Conservation (phyloP, 2,888 invertebrate genomes). For the Leuctra nigra region DNA sequence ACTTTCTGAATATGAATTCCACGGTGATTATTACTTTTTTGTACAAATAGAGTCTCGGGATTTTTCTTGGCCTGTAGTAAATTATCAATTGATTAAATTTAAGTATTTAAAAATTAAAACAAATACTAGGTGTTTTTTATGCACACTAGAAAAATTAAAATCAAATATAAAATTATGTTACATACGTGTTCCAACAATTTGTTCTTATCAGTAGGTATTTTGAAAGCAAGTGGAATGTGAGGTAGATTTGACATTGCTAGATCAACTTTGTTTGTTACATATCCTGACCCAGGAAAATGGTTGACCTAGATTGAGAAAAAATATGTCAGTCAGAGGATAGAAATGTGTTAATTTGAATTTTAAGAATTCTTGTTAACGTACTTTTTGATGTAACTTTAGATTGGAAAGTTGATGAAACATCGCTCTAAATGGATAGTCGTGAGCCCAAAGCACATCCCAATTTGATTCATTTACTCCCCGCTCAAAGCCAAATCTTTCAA, state of each 20-base stretch:
- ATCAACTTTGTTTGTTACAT: conserved; percentile 86
- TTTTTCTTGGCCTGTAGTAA: conserved; percentile 47
- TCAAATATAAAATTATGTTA: conserved; percentile 1
- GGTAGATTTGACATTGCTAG: conserved; percentile 71
- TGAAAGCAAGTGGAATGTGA: conserved; percentile 83
- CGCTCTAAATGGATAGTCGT: conserved; percentile 79
- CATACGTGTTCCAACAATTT: conserved; percentile 61
- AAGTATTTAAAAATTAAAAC: conserved; percentile 9
- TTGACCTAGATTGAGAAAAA: conserved; percentile 57
- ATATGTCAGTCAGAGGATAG: not conserved
- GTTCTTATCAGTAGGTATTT: conserved; percentile 67
- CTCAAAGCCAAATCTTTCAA: conserved; percentile 68
- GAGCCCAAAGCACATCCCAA: conserved; percentile 91
- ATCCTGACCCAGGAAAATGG: conserved; percentile 92
- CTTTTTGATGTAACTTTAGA: conserved; percentile 63
- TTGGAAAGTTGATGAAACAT: conserved; percentile 48
- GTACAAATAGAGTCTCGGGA: conserved; percentile 71
- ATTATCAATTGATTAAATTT: conserved; percentile 11
- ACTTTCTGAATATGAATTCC: conserved; percentile 71
- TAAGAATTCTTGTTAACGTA: conserved; percentile 28
- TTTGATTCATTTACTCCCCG: conserved; percentile 47
- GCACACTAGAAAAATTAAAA: not conserved
- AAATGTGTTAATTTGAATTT: not conserved
- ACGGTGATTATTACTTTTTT: conserved; percentile 88
- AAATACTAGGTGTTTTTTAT: not conserved